These are phyloP conservation scores for Actinia tenebrosa DNA, from an alignment of 64 coral and sea anemone species.

Conservation along the genomic window DNA sequence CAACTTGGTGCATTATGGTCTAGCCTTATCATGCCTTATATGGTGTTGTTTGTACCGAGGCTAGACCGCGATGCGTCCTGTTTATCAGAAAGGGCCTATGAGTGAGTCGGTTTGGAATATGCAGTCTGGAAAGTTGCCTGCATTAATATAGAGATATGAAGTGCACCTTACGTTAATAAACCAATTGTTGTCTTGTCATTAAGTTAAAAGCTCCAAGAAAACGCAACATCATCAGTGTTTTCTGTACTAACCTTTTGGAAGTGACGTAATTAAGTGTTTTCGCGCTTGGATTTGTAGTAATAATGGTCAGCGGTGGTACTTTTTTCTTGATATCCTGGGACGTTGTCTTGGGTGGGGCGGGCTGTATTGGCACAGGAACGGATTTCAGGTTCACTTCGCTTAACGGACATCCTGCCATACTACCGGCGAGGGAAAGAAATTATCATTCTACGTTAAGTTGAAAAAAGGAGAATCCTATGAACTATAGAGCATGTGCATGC, in stretches of 20 bases:
- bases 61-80: too few species aligned
- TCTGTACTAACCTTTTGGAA: not conserved
- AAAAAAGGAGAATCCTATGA: too few species aligned
- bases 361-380: not conserved
- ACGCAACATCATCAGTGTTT: not conserved
- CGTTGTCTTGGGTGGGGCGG: not conserved
- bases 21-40: too few species aligned
- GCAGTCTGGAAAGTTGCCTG: too few species aligned
- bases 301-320: not conserved
- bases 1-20: too few species aligned
- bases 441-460: not conserved
- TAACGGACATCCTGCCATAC: conserved; percentile 9
- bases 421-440: not conserved
- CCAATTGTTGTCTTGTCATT: not conserved
- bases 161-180: too few species aligned
- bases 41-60: too few species aligned
- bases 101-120: too few species aligned
- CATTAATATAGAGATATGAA: too few species aligned
- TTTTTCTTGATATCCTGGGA: not conserved
- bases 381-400: not conserved
- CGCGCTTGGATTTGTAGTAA: not conserved
- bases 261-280: not conserved
- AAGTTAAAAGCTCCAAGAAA: not conserved
- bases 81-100: too few species aligned
- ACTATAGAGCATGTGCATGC: too few species aligned